Conservation (phyloP, 2,888 invertebrate genomes). For the Mechanitis messenoides region DNA sequence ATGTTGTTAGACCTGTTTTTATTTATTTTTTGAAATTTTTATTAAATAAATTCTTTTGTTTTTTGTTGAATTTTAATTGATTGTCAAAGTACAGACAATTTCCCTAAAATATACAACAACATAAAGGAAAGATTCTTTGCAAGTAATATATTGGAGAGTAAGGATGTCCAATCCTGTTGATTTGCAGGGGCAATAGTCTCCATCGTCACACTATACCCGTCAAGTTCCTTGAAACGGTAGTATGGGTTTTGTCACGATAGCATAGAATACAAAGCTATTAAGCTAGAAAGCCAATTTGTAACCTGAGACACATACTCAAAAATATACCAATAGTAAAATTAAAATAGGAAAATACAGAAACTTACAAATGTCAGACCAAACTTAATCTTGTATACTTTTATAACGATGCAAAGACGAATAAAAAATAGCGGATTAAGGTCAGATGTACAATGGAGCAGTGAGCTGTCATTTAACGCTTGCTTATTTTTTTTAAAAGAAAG, state of each 20-base stretch:
- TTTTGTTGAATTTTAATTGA: no score
- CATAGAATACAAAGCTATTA: conserved; percentile 35
- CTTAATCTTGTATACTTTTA: conserved; percentile 32
- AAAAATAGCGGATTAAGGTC: conserved; percentile 59
- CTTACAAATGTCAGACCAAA: background rate
- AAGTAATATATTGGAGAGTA: conserved; percentile 54
- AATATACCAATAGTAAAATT: background rate
- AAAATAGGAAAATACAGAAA: background rate
- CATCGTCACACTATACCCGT: conserved; percentile 55
- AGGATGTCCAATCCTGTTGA: conserved; percentile 64
- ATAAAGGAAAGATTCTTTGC: conserved; percentile 31
- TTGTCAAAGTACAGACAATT: conserved; percentile 3
- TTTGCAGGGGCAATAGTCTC: conserved; percentile 67
- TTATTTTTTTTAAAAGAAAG: conserved; percentile 54
- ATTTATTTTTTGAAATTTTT: no score
- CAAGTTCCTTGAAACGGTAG: conserved; percentile 50
- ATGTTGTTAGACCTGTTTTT: no score
- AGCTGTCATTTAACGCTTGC: conserved; percentile 45
- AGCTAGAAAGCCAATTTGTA: background rate
- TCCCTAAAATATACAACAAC: conserved; percentile 25
- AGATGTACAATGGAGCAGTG: conserved; percentile 51
- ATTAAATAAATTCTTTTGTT: no score
- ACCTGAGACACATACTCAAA: background rate
- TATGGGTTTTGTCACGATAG: conserved; percentile 47
- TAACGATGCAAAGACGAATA: conserved; percentile 44